Evolutionary conservation across 2,888 invertebrate species (phyloP), one percentile per base, ranked within the genome.

Genomic region (Phengaris alcon): DNA sequence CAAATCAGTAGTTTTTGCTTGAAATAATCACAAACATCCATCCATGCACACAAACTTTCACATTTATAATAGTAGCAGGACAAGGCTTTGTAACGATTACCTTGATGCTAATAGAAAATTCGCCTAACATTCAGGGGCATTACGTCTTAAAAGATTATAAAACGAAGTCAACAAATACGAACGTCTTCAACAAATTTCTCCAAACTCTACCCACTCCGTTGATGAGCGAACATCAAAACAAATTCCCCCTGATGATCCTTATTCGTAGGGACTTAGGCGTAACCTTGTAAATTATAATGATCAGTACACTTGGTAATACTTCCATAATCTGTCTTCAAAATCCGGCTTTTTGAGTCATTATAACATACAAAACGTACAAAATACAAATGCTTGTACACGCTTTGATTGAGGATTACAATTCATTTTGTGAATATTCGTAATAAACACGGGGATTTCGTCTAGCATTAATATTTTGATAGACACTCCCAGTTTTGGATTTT

Each of bases 201-300:
- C 12, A 9, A 83, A 35, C 35, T 35, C 79, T 80, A 83, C 82
- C 79, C 84, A 79, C 79, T 79, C 73, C 77, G 74, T 35, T 75
- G 35, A n/a, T 48, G 15, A 84, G 85, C 82, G 85, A 90, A 91
- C 91, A 91, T 87, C 87, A 91, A 90, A 92, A 91, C 92, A 91
- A 93, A 89, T 90, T 88, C 87, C 89, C 85, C 86, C 85, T 89
- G 93, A 91, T 93, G 88, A 93, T 93, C 93, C 93, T 89, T 92
- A 93, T 93, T 92, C 92, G 89, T 86, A 85, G 82, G 85, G 93
- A 87, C 91, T 92, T 91, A 91, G 81, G 84, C 85, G 88, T 89
- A 90, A 92, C 92, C 92, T 90, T 87, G 88, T 87, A 90, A 89
- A 93, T 91, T 93, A 90, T 91, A 89, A 91, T 86, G 87, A 91